Evolutionary conservation across 2,113 vertebrate genomes (phyloP), one percentile per base, ranked within the genome.

Genomic region (Actenoides hombroni): DNA sequence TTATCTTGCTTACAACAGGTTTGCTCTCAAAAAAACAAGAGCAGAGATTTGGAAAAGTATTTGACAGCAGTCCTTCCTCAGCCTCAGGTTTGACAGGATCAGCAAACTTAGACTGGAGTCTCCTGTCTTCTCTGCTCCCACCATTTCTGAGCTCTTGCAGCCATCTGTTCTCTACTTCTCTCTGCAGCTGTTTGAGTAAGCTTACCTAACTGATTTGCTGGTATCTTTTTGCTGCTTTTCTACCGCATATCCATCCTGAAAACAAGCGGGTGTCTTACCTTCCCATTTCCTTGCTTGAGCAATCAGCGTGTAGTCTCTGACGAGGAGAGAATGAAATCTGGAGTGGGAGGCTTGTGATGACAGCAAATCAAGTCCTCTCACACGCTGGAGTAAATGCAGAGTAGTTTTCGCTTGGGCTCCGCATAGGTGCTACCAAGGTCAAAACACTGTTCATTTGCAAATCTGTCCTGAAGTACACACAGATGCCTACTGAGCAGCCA

Each of bases 261-360:
- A 75, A 53, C 57, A 92, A 57, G 42, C 44, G 64, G 20, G 39
- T 48, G 28, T 56, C 49, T 63, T 91, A 84, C 84, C 77, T 77
- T 83, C 35, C 11, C 3, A 28, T 68, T 71, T 92, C 51, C 20
- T 93, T 40, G 44, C 67, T 40, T 64, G 68, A 88, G 86, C 51
- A 89, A 44, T 90, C 53, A 49, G 76, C 9, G 1, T 48, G 48
- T 49, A 39, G 54, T 83, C 80, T 77, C 51, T 64, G 44, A 26
- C 0, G 0, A 74, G 71, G 29, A 82, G 53, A 79, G 54, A 39
- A 73, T 44, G 70, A 51, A 78, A 46, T 31, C 59, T 61, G 70
- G 54, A 65, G 78, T 94, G 90, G 93, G 86, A 92, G 91, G 90
- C n/a, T 92, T 88, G 91, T 53, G 77, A 54, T 90, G 83, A 83